phyloP scores from a whole-genome alignment of 2,888 invertebrate genomes.

The Clitarchus hookeri region DNA sequence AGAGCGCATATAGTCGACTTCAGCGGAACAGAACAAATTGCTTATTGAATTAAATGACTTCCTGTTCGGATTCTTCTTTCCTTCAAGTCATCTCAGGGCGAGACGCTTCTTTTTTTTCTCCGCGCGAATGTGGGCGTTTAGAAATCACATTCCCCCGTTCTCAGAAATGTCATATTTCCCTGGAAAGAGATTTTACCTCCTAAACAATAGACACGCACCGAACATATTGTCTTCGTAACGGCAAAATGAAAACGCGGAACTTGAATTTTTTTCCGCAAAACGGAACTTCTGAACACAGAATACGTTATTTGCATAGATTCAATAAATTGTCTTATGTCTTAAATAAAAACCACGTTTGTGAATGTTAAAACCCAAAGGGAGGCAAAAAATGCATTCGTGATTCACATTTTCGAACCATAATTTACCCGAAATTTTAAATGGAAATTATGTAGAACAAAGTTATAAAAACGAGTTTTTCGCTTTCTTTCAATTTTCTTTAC shows the following conservation, averaged over 20 bases:
- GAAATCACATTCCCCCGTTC: background rate
- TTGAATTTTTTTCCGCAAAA: background rate
- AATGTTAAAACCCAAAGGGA: too few species aligned
- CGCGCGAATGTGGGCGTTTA: background rate
- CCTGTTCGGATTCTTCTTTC: background rate
- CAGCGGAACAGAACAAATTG: background rate
- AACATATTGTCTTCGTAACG: background rate
- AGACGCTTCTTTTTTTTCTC: background rate
- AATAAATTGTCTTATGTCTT: too few species aligned
- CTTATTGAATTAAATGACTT: background rate
- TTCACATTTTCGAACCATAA: too few species aligned
- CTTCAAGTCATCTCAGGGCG: background rate
- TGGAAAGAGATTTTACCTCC: background rate
- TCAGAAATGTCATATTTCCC: background rate
- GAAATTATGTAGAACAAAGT: too few species aligned
- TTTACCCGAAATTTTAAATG: too few species aligned
- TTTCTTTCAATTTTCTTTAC: too few species aligned
- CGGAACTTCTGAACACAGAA: too few species aligned
- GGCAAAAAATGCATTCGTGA: too few species aligned
- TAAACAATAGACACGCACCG: background rate
- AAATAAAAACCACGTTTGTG: too few species aligned
- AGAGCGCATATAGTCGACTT: background rate
- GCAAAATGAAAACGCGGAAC: background rate
- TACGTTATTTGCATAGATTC: too few species aligned
- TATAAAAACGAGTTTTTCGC: too few species aligned